Conservation (phyloP, 2,888 invertebrate genomes). For the Synergus umbraculus region DNA sequence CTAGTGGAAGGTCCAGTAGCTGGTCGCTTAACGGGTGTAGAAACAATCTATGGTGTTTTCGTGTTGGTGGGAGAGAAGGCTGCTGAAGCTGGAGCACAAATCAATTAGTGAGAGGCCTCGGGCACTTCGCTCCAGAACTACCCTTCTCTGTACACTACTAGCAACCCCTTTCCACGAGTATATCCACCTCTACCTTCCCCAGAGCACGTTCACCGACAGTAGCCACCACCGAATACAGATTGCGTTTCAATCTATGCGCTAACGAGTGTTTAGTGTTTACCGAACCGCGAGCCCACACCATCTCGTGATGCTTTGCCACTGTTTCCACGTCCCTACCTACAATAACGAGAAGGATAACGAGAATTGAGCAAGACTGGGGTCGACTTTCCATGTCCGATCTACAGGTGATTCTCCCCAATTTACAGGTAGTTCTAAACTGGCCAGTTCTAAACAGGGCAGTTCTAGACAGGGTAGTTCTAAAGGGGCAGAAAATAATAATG, state of each 20-base stretch:
- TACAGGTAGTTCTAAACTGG: not conserved
- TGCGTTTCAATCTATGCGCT: constrained; percentile 76
- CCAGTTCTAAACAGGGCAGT: not conserved
- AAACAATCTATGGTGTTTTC: constrained; percentile 63
- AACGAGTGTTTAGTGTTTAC: constrained; percentile 77
- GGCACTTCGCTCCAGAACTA: constrained; percentile 67
- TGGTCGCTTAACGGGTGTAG: constrained; percentile 56
- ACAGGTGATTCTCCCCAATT: constrained; percentile 32
- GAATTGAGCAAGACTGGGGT: constrained; percentile 42
- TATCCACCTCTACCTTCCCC: constrained; percentile 56
- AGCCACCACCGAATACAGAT: constrained; percentile 73
- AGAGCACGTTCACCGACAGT: constrained; percentile 55
- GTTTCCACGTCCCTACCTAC: constrained; percentile 69
- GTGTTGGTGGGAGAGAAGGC: constrained; percentile 58
- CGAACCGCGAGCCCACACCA: constrained; percentile 71
- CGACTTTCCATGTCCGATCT: constrained; percentile 32
- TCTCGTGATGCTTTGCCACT: constrained; percentile 65
- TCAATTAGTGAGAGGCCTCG: constrained; percentile 71
- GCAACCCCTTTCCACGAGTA: constrained; percentile 57
- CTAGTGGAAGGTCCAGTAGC: constrained; percentile 52
- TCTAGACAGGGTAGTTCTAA: not conserved
- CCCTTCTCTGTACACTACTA: constrained; percentile 59
- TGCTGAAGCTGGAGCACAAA: constrained; percentile 70
- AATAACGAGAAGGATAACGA: constrained; percentile 63
- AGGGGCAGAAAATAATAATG: not conserved